Percentiles rank a stretch among this genome's conserved stretches.
Evolutionary conservation across 1,140 invertebrate species (phyloP).

Genomic region (Liolophura sinensis): DNA sequence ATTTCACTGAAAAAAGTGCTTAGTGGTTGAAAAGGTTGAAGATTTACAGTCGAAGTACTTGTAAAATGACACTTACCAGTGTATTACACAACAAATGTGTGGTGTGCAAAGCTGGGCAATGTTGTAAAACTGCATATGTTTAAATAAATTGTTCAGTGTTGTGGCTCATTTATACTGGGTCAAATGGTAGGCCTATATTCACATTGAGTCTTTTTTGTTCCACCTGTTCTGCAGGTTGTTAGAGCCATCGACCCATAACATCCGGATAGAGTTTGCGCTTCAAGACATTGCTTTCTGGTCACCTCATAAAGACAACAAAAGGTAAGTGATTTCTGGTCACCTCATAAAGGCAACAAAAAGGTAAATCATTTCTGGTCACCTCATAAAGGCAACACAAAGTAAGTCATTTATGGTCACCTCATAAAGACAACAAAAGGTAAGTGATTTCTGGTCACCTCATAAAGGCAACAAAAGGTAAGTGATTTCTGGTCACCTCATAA

Average conservation of each 20-base stretch:
- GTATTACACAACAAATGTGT: background rate
- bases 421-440: too few species aligned
- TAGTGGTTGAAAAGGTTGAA: too few species aligned
- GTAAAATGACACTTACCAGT: too few species aligned
- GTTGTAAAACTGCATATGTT: too few species aligned
- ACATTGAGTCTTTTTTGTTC: slow-evolving; percentile 2
- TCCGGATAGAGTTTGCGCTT: slow-evolving; percentile 55
- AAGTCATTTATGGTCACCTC: background rate
- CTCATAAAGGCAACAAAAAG: background rate
- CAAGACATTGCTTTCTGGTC: slow-evolving; percentile 61
- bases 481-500: background rate
- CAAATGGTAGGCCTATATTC: background rate
- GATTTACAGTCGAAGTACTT: too few species aligned
- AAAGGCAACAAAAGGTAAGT: slow-evolving; percentile 60
- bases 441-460: slow-evolving; percentile 61
- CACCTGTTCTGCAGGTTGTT: slow-evolving; percentile 45
- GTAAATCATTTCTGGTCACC: background rate
- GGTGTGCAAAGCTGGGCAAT: background rate
- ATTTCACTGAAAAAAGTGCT: too few species aligned
- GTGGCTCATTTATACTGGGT: background rate
- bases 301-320: slow-evolving; percentile 60
- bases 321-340: slow-evolving; percentile 39
- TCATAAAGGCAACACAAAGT: background rate
- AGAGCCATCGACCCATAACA: slow-evolving; percentile 54
- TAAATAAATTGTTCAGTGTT: background rate